Evolutionary conservation across 2,113 vertebrate species (phyloP).

Genomic region (Connochaetes taurinus): DNA sequence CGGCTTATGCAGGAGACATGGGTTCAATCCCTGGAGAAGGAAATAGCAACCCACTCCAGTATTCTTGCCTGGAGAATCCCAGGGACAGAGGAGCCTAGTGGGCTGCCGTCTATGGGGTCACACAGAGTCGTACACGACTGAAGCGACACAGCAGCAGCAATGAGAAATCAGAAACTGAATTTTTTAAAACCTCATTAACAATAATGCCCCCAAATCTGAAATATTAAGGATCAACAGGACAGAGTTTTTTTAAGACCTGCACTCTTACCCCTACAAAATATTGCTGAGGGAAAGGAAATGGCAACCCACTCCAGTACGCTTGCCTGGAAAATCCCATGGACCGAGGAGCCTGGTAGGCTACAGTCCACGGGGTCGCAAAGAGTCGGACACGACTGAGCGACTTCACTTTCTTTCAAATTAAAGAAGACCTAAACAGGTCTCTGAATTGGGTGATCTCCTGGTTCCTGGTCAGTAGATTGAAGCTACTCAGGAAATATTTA

Average conservation of each 20-base stretch:
- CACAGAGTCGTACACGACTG: background rate
- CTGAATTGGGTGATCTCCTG: background rate
- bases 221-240: background rate
- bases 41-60: background rate
- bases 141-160: background rate
- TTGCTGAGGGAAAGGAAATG: background rate
- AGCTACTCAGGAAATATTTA: background rate
- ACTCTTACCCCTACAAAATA: background rate
- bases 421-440: background rate
- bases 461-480: background rate
- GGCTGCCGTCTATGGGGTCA: accelerated
- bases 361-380: too few relatives aligned
- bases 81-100: background rate
- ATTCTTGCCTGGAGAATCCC: background rate
- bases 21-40: background rate
- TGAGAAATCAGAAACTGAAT: background rate
- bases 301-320: too few relatives aligned
- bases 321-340: too few relatives aligned
- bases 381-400: too few relatives aligned
- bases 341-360: too few relatives aligned
- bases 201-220: background rate
- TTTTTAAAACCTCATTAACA: background rate
- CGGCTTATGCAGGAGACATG: background rate
- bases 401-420: background rate
- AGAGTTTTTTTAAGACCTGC: background rate